These are phyloP conservation scores for Eidolon helvum DNA, from an alignment of 2,113 vertebrate genomes.

Conservation along the genomic window DNA sequence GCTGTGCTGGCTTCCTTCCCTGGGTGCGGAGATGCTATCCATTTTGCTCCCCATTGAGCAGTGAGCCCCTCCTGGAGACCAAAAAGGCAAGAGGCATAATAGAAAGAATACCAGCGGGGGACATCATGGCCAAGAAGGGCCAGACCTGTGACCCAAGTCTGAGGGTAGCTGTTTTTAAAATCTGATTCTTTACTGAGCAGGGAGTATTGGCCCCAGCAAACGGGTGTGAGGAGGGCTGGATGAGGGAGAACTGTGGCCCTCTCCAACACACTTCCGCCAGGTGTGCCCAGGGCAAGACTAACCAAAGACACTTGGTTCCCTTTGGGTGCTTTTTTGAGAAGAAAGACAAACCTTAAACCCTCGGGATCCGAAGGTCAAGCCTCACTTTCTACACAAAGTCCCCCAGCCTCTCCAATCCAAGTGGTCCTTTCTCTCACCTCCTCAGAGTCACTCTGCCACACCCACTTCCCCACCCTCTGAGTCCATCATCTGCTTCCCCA, in stretches of 20 bases:
- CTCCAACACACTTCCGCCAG: not conserved
- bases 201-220: not conserved
- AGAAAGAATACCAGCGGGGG: not conserved
- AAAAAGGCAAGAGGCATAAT: not conserved
- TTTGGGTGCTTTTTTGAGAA: not conserved
- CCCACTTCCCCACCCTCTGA: not conserved
- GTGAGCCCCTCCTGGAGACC: not conserved
- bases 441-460: not conserved
- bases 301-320: not conserved
- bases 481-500: not conserved
- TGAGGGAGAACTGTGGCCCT: not conserved
- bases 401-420: not conserved
- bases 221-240: not conserved
- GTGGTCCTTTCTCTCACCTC: not conserved
- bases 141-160: not conserved
- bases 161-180: not conserved
- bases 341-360: not conserved
- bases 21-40: not conserved
- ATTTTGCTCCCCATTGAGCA: not conserved
- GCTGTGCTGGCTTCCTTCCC: not conserved
- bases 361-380: not conserved
- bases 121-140: too few relatives aligned
- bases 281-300: not conserved
- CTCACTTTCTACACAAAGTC: not conserved
- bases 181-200: not conserved